These are phyloP conservation scores for Gasteruption jaculator DNA, from an alignment of 2,888 invertebrate genomes.

Conservation along the genomic window DNA sequence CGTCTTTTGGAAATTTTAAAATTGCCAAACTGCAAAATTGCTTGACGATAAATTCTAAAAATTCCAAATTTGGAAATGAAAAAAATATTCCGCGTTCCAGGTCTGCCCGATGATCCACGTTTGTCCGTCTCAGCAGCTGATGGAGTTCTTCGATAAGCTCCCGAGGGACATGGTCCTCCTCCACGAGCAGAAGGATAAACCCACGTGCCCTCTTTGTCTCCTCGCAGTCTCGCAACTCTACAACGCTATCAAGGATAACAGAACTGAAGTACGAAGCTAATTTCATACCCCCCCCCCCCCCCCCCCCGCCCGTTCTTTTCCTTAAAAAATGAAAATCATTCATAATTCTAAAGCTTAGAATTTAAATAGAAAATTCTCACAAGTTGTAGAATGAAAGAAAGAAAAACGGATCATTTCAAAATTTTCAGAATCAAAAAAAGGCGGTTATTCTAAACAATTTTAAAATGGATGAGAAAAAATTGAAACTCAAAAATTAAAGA, in stretches of 20 bases:
- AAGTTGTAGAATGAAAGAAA: no score
- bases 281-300: no score
- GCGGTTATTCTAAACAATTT: no score
- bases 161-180: constrained; percentile 53
- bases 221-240: constrained; percentile 78
- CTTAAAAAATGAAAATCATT: neutral
- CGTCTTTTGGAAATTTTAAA: constrained; percentile 1
- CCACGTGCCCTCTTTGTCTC: constrained; percentile 78
- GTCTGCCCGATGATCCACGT: constrained; percentile 69
- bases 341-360: neutral
- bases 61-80: constrained; percentile 4
- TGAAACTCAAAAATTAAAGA: no score
- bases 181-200: constrained; percentile 57
- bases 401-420: no score
- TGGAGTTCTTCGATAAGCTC: constrained; percentile 37
- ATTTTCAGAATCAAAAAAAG: no score
- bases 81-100: no score
- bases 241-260: constrained; percentile 66
- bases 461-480: no score
- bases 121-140: constrained; percentile 60
- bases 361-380: no score
- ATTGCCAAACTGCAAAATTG: constrained; percentile 1
- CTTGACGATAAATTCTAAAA: neutral
- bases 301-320: neutral
- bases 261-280: constrained; percentile 70